Evolutionary conservation across 2,797 vertebrate genomes (phyloP).

Genomic region (Esox masquinongy): DNA sequence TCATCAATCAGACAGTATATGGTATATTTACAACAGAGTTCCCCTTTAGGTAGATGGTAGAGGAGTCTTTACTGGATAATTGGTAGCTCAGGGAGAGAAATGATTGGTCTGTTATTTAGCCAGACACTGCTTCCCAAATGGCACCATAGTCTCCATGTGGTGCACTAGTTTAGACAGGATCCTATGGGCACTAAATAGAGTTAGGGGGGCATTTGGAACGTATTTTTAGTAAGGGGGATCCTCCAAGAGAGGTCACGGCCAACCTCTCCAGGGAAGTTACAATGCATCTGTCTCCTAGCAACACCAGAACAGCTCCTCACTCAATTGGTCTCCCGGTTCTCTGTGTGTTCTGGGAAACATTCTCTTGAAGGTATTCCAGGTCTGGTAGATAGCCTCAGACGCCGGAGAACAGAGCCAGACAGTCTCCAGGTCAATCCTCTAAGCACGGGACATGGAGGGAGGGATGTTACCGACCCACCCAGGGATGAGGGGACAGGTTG

Average conservation of each 20-base stretch:
- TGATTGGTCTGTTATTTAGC: too few relatives aligned
- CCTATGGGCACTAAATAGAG: neutral
- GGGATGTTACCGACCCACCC: slow-evolving; percentile 73
- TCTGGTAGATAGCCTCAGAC: slow-evolving; percentile 60
- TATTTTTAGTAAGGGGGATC: slow-evolving; percentile 43
- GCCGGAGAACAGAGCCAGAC: slow-evolving; percentile 68
- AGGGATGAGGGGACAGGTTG: slow-evolving; percentile 68
- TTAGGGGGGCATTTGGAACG: neutral
- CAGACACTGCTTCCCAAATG: too few relatives aligned
- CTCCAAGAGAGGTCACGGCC: slow-evolving; percentile 65
- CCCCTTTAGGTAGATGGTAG: too few relatives aligned
- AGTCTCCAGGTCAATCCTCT: slow-evolving; percentile 75
- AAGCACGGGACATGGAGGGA: slow-evolving; percentile 70
- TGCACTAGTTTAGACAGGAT: neutral
- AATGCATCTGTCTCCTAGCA: slow-evolving; percentile 75
- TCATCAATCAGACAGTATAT: too few relatives aligned
- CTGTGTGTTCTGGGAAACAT: slow-evolving; percentile 37
- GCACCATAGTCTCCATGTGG: neutral
- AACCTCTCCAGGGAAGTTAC: slow-evolving; percentile 69
- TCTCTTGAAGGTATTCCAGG: slow-evolving; percentile 41
- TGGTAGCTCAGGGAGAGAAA: too few relatives aligned
- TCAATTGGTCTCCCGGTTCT: slow-evolving; percentile 56
- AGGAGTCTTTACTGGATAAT: too few relatives aligned
- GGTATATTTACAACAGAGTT: too few relatives aligned
- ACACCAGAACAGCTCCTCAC: slow-evolving; percentile 64